Base-by-base conservation (phyloP, 2,113 vertebrate species). In the Ascaphus truei region DNA sequence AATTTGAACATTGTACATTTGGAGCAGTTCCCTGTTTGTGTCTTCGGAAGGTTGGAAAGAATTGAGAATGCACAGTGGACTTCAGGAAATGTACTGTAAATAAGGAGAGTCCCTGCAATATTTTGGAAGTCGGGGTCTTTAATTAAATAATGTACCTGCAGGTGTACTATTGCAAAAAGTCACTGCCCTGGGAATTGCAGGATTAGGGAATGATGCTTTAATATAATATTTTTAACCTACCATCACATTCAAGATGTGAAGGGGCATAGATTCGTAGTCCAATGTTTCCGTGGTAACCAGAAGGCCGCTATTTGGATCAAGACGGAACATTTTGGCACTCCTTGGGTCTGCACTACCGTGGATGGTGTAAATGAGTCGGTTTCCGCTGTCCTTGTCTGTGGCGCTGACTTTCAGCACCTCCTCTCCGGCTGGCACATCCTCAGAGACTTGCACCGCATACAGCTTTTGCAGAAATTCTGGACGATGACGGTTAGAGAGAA, bases 401-500 rank as follows among this genome's bases (percentile, higher is more conserved):
- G 97, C 95, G 34, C 85, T 89, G 75, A 98, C 85, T 68, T 65
- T 91, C 51, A 97, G 81, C 69, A 99, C 88, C 81, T 95, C 91
- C 6, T 91, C 92, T 62, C 93, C 93, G 0, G 90, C 88, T 1
- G 88, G 80, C 0, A 94, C 95, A 51, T 96, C 94, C 77, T 98
- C 94, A 23, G 95, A 94, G 59, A 97, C 86, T 16, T 73, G 77
- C 67, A 85, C 79, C 31, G 93, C 82, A 0, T 98, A 98, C 10
- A 85, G 84, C 52, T 73, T 75, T 76, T 94, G 80, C 62, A 91
- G 79, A 83, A 99, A 99, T 80, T 88, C 79, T 0, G 97, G 97
- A 0, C 93, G 88, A 61, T 98, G 91, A 71, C 94, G 89, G 43
- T 99, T 99, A 73, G 97, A 89, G 71, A 92, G 92, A 84, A 98